Evolutionary conservation across 2,888 invertebrate species (phyloP), one percentile per base, ranked within the genome.

Genomic region (Ectropis crepuscularia): DNA sequence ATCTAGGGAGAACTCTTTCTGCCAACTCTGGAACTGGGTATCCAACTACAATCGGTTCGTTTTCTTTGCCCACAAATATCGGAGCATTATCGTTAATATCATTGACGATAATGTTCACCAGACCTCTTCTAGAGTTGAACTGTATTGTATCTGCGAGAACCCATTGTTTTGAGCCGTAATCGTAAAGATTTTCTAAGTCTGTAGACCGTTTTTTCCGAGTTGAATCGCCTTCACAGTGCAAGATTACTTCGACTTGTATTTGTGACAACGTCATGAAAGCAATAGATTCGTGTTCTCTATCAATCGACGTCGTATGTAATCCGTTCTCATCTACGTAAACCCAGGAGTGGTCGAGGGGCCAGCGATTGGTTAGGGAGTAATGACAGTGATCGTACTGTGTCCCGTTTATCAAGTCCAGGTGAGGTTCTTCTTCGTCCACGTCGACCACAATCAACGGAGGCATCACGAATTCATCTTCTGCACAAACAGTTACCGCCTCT

Each of bases 31-130:
- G 68, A 42, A 78, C 69, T 1, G 94, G 94, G 76, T 93, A 94
- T 7, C 93, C 94, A 4, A 93, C 86, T 0, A 77, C 78, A 48
- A 93, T 77, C 2, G 90, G 87, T 67, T 87, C 86, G 9, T 75
- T 73, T 61, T 83, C 85, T 57, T 84, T 86, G 2, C 80, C 83
- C 37, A 81, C 67, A 69, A 94, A 94, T 77, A 87, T 80, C 0
- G 94, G 94, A 5, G 69, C 46, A 69, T 94, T 90, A 68, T 94
- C 93, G 71, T 94, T 94, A n/a, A 90, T 90, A 68, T 94, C 94
- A 16, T 90, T 89, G 0, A 94, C 90, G 62, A 94, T 89, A 49
- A 94, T 76, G 67, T 91, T 91, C 1, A 94, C 86, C 42, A 91
- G 77, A 69, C 89, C 91, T 49, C 86, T 78, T 67, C 86, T 81